Conservation (phyloP, 2,888 invertebrate genomes). For the Thysanoteuthis rhombus region DNA sequence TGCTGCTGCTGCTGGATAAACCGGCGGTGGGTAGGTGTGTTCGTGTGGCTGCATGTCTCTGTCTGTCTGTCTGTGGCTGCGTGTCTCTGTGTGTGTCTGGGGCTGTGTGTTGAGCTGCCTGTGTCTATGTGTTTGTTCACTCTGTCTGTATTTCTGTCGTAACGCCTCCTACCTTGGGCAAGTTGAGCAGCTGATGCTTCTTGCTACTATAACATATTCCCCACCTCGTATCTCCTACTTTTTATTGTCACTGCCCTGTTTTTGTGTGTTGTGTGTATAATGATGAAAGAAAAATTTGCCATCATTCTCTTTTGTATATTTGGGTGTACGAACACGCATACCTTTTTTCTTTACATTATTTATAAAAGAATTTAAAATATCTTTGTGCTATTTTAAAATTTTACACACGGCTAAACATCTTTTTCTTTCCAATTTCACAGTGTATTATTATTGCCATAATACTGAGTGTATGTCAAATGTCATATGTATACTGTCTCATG, state of each 20-base stretch:
- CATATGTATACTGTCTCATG: not conserved
- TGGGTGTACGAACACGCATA: not conserved
- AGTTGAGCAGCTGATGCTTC: not conserved
- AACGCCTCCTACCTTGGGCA: not conserved
- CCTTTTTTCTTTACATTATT: too few species aligned
- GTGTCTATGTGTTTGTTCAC: not conserved
- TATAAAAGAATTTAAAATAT: too few species aligned
- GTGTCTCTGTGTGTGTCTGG: not conserved
- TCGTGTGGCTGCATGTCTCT: not conserved
- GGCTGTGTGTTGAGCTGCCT: not conserved
- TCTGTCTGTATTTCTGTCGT: not conserved
- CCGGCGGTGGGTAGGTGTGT: not conserved
- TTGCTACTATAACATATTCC: not conserved
- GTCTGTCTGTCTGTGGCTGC: not conserved
- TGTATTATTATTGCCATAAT: not conserved
- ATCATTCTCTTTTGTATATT: not conserved
- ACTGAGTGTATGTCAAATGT: not conserved
- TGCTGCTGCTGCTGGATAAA: not conserved
- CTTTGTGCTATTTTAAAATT: too few species aligned
- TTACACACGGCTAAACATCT: too few species aligned
- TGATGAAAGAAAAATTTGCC: not conserved
- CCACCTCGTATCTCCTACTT: not conserved
- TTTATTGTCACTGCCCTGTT: not conserved
- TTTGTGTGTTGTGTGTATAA: not conserved
- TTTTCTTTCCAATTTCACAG: not conserved